Evolutionary conservation across 2,797 vertebrate species (phyloP).

Genomic region (Megalops cyprinoides): DNA sequence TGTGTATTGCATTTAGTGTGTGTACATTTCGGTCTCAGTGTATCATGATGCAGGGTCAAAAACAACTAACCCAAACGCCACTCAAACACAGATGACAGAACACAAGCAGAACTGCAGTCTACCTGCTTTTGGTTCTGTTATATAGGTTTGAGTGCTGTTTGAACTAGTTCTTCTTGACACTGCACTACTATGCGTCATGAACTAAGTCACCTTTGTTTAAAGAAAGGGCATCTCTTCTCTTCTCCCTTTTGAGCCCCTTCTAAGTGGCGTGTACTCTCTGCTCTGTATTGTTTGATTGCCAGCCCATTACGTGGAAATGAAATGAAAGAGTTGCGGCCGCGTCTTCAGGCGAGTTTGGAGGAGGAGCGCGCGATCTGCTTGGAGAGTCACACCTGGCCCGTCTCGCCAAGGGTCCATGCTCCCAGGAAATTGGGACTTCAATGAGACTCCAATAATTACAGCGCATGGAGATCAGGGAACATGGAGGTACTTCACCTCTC

Average conservation of each 20-base stretch:
- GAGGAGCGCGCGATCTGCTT: conserved; percentile 63
- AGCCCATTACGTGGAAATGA: conserved; percentile 77
- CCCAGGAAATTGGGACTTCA: conserved; percentile 90
- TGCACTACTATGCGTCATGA: conserved; percentile 58
- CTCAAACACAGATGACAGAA: background rate
- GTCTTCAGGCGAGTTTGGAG: conserved; percentile 79
- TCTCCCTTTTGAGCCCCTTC: background rate
- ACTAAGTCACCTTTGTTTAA: conserved; percentile 58
- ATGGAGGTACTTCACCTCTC: conserved; percentile 75
- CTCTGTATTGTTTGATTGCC: conserved; percentile 10
- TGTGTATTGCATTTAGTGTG: too few species aligned
- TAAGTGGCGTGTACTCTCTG: background rate
- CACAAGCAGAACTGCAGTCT: background rate
- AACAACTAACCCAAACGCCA: background rate
- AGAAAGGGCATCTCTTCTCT: too few species aligned
- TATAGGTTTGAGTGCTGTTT: background rate
- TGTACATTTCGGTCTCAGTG: too few species aligned
- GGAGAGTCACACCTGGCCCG: conserved; percentile 85
- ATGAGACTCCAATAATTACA: conserved; percentile 94
- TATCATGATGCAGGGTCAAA: background rate
- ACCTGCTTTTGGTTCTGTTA: background rate
- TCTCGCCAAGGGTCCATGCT: conserved; percentile 64
- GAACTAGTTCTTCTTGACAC: background rate
- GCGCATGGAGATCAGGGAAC: conserved; percentile 81
- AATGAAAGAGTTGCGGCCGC: conserved; percentile 90